phyloP scores from a whole-genome alignment of 1,140 invertebrate genomes.

The Leptonema lineaticorne region DNA sequence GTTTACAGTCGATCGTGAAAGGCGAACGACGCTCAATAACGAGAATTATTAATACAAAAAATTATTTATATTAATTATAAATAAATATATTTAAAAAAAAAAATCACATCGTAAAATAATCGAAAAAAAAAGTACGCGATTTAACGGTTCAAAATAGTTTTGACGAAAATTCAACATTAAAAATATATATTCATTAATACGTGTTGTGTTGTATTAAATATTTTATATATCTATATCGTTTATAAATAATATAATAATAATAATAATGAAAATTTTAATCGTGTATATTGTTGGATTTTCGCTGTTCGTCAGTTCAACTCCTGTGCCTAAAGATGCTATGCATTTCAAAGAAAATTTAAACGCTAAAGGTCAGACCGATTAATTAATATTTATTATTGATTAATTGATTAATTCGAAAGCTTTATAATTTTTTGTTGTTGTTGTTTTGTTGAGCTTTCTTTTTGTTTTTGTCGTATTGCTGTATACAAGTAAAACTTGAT shows the following conservation, averaged over 20 bases:
- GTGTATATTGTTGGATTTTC: constrained; percentile 29
- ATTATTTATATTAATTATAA: not conserved
- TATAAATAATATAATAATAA: too few relatives aligned
- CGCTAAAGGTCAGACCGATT: too few relatives aligned
- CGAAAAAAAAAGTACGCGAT: constrained; percentile 1
- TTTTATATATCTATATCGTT: too few relatives aligned
- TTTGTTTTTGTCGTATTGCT: too few relatives aligned
- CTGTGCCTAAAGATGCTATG: constrained; percentile 8
- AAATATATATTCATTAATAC: not conserved
- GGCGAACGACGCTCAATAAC: constrained; percentile 27
- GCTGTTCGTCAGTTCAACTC: constrained; percentile 22
- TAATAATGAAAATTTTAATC: constrained; percentile 10
- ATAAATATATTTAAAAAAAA: not conserved
- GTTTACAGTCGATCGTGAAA: constrained; percentile 30
- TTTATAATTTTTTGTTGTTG: too few relatives aligned
- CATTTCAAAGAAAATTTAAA: too few relatives aligned
- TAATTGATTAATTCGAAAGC: too few relatives aligned
- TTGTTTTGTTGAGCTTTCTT: too few relatives aligned
- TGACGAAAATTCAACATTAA: not conserved
- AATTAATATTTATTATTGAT: too few relatives aligned
- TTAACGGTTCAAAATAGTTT: too few relatives aligned
- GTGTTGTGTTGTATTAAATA: not conserved
- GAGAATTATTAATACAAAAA: not conserved
- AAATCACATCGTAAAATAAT: not conserved
- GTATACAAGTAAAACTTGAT: too few relatives aligned